Conservation (phyloP, 2,113 vertebrate species). For the Synodontis membranacea region DNA sequence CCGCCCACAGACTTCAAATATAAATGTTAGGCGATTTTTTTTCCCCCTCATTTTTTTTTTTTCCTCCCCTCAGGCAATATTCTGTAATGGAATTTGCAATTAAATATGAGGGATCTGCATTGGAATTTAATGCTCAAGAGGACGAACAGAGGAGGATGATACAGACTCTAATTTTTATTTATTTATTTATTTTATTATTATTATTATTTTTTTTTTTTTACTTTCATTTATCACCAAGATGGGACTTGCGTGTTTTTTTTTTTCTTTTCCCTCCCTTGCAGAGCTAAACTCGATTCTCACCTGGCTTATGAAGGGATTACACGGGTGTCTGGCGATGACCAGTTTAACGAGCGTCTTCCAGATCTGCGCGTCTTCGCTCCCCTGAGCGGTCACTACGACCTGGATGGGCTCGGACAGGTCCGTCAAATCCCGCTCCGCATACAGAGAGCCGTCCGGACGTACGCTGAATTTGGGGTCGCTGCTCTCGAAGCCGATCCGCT, state of each 20-base stretch:
- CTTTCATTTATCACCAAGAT: neutral
- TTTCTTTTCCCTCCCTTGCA: neutral
- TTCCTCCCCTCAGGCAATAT: neutral
- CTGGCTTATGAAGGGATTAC: constrained; percentile 65
- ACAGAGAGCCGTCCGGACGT: constrained; percentile 79
- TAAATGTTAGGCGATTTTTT: neutral
- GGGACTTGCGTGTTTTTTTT: neutral
- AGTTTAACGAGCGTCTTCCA: constrained; percentile 85
- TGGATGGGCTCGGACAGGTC: constrained; percentile 80
- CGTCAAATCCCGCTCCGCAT: constrained; percentile 75
- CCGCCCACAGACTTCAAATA: constrained; percentile 1
- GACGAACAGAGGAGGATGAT: neutral
- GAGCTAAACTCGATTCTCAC: constrained; percentile 45
- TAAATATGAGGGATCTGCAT: constrained; percentile 11
- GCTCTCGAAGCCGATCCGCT: constrained; percentile 81
- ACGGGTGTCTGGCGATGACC: constrained; percentile 78
- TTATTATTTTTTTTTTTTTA: too few species aligned
- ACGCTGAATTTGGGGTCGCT: constrained; percentile 86
- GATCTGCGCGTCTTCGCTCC: constrained; percentile 71
- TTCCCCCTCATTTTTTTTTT: too few species aligned
- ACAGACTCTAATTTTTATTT: constrained; percentile 2
- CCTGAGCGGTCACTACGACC: constrained; percentile 81
- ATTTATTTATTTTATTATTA: too few species aligned
- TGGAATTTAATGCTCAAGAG: constrained; percentile 25
- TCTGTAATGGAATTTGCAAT: constrained; percentile 14